Evolutionary conservation across 2,113 vertebrate genomes (phyloP).

Genomic region (Pelvicachromis taeniatus): DNA sequence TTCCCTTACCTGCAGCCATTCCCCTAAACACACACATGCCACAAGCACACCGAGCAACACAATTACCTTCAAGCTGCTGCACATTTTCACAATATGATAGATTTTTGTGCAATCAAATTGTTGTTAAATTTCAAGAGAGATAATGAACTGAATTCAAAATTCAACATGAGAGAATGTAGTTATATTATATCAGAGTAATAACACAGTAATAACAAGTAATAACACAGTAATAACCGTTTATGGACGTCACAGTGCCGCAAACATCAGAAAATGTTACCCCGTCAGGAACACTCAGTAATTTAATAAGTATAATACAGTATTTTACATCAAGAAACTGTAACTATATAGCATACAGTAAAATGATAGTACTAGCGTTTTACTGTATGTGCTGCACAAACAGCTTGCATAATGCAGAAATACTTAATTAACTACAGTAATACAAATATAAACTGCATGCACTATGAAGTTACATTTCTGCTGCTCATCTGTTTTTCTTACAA

Average conservation of each 20-base stretch:
- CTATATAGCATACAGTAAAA: not conserved
- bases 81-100: not conserved
- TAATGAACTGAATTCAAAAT: not conserved
- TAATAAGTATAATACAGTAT: not conserved
- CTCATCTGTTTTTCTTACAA: not conserved
- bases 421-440: not conserved
- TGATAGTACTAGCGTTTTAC: not conserved
- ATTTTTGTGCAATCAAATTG: not conserved
- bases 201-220: not conserved
- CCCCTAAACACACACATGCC: not conserved
- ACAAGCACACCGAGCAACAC: not conserved
- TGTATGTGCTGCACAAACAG: not conserved
- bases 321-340: not conserved
- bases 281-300: accelerated
- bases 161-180: not conserved
- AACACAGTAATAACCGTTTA: not conserved
- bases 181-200: not conserved
- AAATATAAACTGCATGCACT: not conserved
- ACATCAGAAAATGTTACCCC: not conserved
- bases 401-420: accelerated
- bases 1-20: not conserved
- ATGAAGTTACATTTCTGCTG: not conserved
- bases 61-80: not conserved
- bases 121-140: not conserved
- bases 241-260: accelerated